Base-by-base conservation (phyloP, 1,140 invertebrate species). In the Trichonephila inaurata region DNA sequence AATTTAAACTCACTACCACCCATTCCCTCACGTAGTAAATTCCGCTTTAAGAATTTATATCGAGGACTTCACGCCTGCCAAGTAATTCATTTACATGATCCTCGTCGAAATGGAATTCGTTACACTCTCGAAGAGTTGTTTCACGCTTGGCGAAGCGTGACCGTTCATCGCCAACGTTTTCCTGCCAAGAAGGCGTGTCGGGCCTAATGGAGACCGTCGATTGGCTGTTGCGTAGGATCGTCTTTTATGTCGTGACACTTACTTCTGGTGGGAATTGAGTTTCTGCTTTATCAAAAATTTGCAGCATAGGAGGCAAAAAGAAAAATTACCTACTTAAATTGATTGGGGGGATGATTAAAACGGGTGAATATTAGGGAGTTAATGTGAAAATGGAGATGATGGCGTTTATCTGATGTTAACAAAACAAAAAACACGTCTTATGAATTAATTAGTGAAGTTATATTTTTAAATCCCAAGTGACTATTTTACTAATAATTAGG, bases 91-190 rank as follows among this genome's bases (percentile, higher is more conserved):
- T 92, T 92, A 92, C 90, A 85, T 85, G 77, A 92, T 85, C 28
- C 81, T 3, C 81, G 81, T 19, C 51, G 24, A 92, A 92, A 77
- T 69, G 64, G 82, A 92, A 92, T 92, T 92, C 81, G 90, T 69
- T 92, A 83, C 90, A 85, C 90, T 85, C 88, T 77, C 81, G n/a
- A 44, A 61, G 82, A 92, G 90, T 92, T 92, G 90, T 92, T 92
- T 92, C 90, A 92, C 62, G 90, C 77, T 92, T 92, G 77, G 90
- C 90, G 81, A 92, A 92, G 90, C 90, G n/a, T 92, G 90, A 92
- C 51, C 61, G 90, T 44, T 66, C 90, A 77, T 92, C 90, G 90
- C 90, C 90, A 92, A 92, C 82, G n/a, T 92, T 89, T 92, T 69
- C 81, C 61, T 85, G 90, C 90, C 90, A 92, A 92, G 72, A 28